phyloP scores from a whole-genome alignment of 2,888 invertebrate genomes.

The Lasioglossum morio region DNA sequence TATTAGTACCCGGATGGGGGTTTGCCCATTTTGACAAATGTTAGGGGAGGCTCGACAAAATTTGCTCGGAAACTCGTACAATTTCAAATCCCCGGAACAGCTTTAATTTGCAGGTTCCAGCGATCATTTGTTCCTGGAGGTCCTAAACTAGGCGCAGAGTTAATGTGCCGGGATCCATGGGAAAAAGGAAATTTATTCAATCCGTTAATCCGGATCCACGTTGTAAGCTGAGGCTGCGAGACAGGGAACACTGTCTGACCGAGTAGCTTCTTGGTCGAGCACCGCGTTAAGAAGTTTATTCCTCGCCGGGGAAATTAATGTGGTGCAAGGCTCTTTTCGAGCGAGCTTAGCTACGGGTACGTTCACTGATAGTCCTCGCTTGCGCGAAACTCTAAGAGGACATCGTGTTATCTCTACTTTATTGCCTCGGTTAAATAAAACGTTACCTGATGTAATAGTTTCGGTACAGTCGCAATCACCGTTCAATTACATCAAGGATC shows the following conservation, averaged over 20 bases:
- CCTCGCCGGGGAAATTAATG: conserved; percentile 54
- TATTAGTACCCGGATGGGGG: background rate
- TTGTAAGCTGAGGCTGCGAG: conserved; percentile 26
- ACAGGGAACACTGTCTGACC: conserved; percentile 28
- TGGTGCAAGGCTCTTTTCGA: conserved; percentile 29
- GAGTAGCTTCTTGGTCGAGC: conserved; percentile 42
- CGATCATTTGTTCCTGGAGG: conserved; percentile 5
- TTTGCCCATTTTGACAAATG: no score
- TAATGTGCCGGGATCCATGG: conserved; percentile 27
- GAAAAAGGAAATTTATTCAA: conserved; percentile 57
- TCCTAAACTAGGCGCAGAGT: background rate
- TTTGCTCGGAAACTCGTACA: background rate
- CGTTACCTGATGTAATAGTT: background rate
- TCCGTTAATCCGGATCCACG: conserved; percentile 57
- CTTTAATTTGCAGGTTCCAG: background rate
- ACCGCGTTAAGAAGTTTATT: conserved; percentile 60
- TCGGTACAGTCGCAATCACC: background rate
- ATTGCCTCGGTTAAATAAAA: background rate
- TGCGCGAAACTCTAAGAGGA: background rate
- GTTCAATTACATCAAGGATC: background rate
- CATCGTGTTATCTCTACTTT: background rate
- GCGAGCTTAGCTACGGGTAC: background rate
- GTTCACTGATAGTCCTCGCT: background rate
- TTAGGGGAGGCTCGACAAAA: background rate
- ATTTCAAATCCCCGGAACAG: background rate